Percentiles rank a stretch among this genome's conserved stretches.
Evolutionary conservation across 1,140 invertebrate species (phyloP).

Genomic region (Heliothis virescens): DNA sequence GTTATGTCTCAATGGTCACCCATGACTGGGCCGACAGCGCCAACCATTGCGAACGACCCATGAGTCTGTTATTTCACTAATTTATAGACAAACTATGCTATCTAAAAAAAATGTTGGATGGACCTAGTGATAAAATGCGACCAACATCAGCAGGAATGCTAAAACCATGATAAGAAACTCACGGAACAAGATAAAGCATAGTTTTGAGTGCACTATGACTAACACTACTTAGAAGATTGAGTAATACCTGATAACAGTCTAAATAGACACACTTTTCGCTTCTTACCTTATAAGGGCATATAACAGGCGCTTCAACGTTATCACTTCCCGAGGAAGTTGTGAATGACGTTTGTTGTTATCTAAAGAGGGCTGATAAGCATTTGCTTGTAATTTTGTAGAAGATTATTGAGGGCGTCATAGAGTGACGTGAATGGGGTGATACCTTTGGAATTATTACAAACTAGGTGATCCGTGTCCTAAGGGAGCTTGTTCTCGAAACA

Average conservation of each 20-base stretch:
- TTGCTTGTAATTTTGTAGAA: not conserved
- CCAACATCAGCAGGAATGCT: not conserved
- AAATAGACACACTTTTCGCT: not conserved
- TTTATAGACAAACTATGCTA: no score
- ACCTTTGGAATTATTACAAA: no score
- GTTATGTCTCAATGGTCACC: no score
- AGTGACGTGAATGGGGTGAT: no score
- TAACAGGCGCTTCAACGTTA: not conserved
- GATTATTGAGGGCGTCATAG: no score
- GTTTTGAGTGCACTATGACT: conserved; percentile 15
- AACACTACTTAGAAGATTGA: conserved; percentile 13
- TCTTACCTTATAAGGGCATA: conserved; percentile 22
- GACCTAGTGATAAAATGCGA: not conserved
- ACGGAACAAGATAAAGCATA: conserved; percentile 35
- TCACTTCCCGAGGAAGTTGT: conserved; percentile 1
- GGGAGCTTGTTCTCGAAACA: no score
- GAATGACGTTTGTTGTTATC: not conserved
- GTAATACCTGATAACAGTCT: conserved; percentile 21
- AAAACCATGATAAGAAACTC: conserved; percentile 1
- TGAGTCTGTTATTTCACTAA: not conserved
- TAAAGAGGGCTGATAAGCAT: not conserved
- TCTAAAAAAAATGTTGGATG: not conserved
- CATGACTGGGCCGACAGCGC: no score
- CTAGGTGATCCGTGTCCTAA: no score
- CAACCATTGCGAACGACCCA: not conserved